These are phyloP conservation scores for Idris sp. DNA, from an alignment of 1,140 invertebrate genomes.

Conservation along the genomic window DNA sequence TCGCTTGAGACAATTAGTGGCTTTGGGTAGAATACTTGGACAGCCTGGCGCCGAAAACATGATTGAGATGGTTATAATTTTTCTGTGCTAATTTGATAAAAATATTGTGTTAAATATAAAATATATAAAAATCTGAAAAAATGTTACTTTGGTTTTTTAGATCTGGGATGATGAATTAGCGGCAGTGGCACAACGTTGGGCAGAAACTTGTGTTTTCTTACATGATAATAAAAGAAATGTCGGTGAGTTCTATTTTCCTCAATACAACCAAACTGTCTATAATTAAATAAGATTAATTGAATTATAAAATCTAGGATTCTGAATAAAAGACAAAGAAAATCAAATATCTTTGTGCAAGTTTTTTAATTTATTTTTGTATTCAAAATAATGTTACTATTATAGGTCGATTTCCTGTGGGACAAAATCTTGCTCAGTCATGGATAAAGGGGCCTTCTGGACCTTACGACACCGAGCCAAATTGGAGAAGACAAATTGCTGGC, in stretches of 20 bases:
- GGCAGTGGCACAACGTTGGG: conserved; percentile 88
- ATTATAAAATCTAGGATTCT: too few relatives aligned
- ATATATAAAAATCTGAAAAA: too few relatives aligned
- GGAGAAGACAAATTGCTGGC: conserved; percentile 84
- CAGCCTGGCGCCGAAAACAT: conserved; percentile 89
- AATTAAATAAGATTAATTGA: too few relatives aligned
- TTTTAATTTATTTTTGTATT: too few relatives aligned
- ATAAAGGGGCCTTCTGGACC: conserved; percentile 82
- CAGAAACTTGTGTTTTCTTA: conserved; percentile 85
- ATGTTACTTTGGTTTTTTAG: conserved; percentile 72
- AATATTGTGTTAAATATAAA: too few relatives aligned
- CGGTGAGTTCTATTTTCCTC: too few relatives aligned
- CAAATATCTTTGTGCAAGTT: too few relatives aligned
- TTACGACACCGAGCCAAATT: conserved; percentile 83
- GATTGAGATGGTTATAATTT: conserved; percentile 91
- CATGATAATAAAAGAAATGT: conserved; percentile 84
- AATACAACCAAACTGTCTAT: too few relatives aligned
- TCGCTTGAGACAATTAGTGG: conserved; percentile 86
- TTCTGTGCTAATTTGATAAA: too few relatives aligned
- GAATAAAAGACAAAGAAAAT: too few relatives aligned
- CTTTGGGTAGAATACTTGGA: conserved; percentile 85
- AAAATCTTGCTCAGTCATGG: conserved; percentile 90
- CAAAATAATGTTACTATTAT: neutral
- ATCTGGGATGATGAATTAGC: conserved; percentile 93
- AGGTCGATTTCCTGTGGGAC: conserved; percentile 88